Conservation (phyloP, 2,113 vertebrate species). For the Gymnarchus niloticus region DNA sequence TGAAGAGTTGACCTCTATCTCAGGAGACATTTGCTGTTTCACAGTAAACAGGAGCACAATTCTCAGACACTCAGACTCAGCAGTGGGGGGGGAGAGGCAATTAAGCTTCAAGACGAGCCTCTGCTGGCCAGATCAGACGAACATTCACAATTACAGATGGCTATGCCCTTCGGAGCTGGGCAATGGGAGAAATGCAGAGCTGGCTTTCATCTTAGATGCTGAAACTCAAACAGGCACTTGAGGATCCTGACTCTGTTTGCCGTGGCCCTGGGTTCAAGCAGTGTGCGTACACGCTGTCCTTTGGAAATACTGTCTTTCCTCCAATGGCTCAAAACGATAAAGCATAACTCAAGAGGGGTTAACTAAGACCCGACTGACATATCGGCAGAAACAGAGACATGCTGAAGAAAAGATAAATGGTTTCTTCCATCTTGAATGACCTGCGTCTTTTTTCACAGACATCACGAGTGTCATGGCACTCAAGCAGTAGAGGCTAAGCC, state of each 20-base stretch:
- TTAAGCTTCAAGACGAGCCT: constrained; percentile 28
- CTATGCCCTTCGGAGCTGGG: constrained; percentile 23
- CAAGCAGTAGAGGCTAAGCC: no score
- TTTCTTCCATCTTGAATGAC: no score
- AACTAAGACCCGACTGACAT: no score
- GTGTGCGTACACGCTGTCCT: background rate
- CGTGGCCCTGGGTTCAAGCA: constrained; percentile 10
- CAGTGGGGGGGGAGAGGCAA: constrained; percentile 13
- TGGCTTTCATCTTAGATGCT: constrained; percentile 34
- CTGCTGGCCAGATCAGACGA: constrained; percentile 20
- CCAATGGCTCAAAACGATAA: background rate
- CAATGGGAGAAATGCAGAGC: constrained; percentile 21
- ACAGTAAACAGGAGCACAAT: background rate
- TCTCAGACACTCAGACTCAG: background rate
- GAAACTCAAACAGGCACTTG: constrained; percentile 29
- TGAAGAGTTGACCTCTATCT: background rate
- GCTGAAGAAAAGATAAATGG: no score
- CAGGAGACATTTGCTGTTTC: background rate
- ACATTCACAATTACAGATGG: constrained; percentile 28
- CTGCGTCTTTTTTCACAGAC: no score
- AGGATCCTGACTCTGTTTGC: constrained; percentile 3
- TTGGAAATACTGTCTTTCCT: background rate
- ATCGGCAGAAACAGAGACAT: no score
- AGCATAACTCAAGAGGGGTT: no score
- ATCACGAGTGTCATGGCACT: no score